Percentiles rank a stretch among this genome's conserved stretches.
Conservation (phyloP, 2,113 vertebrate species). For the Poecilia latipinna region DNA sequence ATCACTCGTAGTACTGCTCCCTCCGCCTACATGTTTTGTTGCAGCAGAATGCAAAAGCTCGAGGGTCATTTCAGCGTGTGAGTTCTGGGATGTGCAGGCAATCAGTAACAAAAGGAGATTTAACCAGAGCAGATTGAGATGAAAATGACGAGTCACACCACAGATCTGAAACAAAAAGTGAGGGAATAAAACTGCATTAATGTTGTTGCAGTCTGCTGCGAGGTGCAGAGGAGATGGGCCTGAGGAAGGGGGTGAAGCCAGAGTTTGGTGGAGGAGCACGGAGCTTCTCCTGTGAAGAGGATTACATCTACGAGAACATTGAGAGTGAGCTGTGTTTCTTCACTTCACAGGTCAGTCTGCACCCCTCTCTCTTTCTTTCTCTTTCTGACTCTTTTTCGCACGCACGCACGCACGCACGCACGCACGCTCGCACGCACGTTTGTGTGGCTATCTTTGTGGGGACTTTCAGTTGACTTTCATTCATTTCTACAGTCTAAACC, state of each 20-base stretch:
- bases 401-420: too few species aligned
- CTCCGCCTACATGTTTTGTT: background rate
- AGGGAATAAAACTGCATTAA: background rate
- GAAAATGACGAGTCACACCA: background rate
- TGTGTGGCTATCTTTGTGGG: too few species aligned
- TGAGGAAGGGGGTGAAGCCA: constrained; percentile 89
- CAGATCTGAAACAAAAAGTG: background rate
- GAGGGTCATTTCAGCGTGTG: background rate
- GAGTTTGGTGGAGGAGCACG: constrained; percentile 92
- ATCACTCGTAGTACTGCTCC: background rate
- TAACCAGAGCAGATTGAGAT: background rate
- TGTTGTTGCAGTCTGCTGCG: constrained; percentile 86
- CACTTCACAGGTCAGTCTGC: constrained; percentile 89
- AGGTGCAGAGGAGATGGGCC: constrained; percentile 92
- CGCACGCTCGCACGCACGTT: too few species aligned
- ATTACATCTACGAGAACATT: constrained; percentile 97
- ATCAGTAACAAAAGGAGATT: background rate
- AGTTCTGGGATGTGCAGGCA: background rate
- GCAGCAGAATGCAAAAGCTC: background rate
- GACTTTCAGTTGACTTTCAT: too few species aligned
- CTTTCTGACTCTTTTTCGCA: too few species aligned
- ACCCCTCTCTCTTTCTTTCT: too few species aligned
- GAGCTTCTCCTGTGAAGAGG: constrained; percentile 94
- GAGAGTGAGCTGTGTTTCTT: constrained; percentile 96
- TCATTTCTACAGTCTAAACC: too few species aligned